Evolutionary conservation across 2,888 invertebrate genomes (phyloP).

Genomic region (Scaptomyza parva): DNA sequence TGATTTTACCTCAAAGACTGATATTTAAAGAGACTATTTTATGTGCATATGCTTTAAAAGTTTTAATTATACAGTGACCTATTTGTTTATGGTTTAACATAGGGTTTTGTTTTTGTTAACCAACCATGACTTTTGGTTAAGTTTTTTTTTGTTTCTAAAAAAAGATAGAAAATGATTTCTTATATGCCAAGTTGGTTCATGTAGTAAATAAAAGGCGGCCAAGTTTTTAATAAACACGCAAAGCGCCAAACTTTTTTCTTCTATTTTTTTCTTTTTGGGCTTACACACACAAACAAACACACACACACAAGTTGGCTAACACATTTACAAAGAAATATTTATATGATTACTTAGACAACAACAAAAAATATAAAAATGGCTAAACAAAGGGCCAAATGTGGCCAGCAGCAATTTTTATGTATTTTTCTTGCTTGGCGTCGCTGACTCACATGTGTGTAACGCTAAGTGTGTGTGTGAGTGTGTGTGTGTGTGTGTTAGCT

Average conservation of each 20-base stretch:
- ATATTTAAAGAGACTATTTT: too few species aligned
- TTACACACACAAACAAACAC: conserved; percentile 10
- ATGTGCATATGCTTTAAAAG: too few species aligned
- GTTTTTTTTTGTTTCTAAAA: conserved; percentile 19
- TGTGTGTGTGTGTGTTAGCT: conserved; percentile 21
- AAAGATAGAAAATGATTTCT: conserved; percentile 45
- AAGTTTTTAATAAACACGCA: conserved; percentile 77
- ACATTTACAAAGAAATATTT: conserved; percentile 63
- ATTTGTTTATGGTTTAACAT: not conserved
- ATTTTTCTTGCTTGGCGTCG: conserved; percentile 33
- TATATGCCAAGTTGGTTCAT: conserved; percentile 28
- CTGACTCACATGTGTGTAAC: conserved; percentile 32
- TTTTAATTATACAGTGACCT: too few species aligned
- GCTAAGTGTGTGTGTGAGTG: conserved; percentile 8
- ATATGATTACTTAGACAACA: conserved; percentile 69
- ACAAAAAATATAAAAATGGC: conserved; percentile 50
- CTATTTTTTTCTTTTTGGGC: conserved; percentile 36
- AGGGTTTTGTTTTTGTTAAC: not conserved
- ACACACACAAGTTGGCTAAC: conserved; percentile 42
- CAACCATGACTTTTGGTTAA: not conserved
- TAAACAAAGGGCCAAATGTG: conserved; percentile 42
- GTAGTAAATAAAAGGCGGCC: conserved; percentile 44
- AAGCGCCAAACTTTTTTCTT: conserved; percentile 57
- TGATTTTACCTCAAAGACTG: too few species aligned
- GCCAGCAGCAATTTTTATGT: conserved; percentile 34